A percentile compares a stretch with the other conserved stretches of the same genome.
phyloP scores from a whole-genome alignment of 2,888 invertebrate species.

The Caenorhabditis sp. region DNA sequence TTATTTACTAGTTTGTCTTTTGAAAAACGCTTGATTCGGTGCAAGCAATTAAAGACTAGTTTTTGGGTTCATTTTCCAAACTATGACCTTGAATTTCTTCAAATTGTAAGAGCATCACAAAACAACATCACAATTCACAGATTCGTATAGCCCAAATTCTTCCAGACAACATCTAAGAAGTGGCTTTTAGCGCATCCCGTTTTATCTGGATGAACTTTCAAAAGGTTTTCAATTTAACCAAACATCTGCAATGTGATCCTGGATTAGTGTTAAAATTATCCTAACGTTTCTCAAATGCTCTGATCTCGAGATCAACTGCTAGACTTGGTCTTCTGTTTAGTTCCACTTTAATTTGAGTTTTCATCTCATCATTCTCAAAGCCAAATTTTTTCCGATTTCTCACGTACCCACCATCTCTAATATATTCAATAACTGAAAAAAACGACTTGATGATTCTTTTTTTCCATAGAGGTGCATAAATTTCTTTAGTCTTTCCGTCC shows the following conservation, averaged over 20 bases:
- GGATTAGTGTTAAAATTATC: constrained; percentile 1
- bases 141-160: no score
- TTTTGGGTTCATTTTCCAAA: background rate
- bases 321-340: no score
- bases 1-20: background rate
- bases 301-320: no score
- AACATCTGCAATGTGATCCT: constrained; percentile 31
- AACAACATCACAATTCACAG: constrained; percentile 3
- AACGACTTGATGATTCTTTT: constrained; percentile 9
- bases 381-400: constrained; percentile 13
- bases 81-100: background rate
- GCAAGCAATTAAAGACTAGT: background rate
- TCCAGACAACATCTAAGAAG: no score
- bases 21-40: background rate
- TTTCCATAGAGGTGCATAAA: constrained; percentile 30
- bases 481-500: constrained; percentile 8
- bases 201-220: constrained; percentile 3
- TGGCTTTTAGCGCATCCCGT: background rate
- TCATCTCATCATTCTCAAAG: background rate
- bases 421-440: constrained; percentile 7
- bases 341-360: no score
- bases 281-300: no score
- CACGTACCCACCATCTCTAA: constrained; percentile 26
- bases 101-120: background rate
- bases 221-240: constrained; percentile 27